Percentiles rank a stretch among this genome's conserved stretches.
Evolutionary conservation across 1,140 invertebrate genomes (phyloP).

Genomic region (Drosophila arizonae): DNA sequence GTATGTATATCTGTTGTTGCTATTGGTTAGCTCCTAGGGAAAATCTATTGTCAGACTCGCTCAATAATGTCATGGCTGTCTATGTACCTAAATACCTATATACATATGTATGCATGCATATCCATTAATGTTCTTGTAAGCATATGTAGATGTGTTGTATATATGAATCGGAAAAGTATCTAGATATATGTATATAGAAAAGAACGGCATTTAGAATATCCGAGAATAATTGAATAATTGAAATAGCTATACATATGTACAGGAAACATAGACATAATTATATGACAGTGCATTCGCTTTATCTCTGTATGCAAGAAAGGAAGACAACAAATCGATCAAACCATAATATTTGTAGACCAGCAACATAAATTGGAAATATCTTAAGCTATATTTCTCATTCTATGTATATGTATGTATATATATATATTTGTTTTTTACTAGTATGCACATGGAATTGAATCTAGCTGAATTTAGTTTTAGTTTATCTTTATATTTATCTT

Average conservation of each 20-base stretch:
- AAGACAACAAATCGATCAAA: conserved; percentile 25
- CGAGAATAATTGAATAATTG: not conserved
- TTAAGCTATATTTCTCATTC: not conserved
- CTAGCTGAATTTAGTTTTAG: not conserved
- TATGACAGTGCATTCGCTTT: not conserved
- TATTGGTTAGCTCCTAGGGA: conserved; percentile 12
- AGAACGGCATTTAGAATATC: not conserved
- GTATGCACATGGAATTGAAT: conserved; percentile 17
- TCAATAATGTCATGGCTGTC: conserved; percentile 24
- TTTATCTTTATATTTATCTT: not conserved
- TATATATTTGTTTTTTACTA: not conserved
- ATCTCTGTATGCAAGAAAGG: conserved; percentile 13
- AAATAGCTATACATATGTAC: conserved; percentile 1
- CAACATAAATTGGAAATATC: conserved; percentile 16
- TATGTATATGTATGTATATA: not conserved
- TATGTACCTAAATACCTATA: conserved; percentile 18
- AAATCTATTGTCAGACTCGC: conserved; percentile 26
- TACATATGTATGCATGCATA: conserved; percentile 26
- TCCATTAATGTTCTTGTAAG: conserved; percentile 5
- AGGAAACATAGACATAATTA: not conserved
- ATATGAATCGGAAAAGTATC: no score
- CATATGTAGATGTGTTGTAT: not conserved
- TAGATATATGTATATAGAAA: no score
- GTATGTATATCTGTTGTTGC: conserved; percentile 2
- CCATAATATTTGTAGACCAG: conserved; percentile 7